These are phyloP conservation scores for Apamea sordens DNA, from an alignment of 2,888 invertebrate species.

Conservation along the genomic window DNA sequence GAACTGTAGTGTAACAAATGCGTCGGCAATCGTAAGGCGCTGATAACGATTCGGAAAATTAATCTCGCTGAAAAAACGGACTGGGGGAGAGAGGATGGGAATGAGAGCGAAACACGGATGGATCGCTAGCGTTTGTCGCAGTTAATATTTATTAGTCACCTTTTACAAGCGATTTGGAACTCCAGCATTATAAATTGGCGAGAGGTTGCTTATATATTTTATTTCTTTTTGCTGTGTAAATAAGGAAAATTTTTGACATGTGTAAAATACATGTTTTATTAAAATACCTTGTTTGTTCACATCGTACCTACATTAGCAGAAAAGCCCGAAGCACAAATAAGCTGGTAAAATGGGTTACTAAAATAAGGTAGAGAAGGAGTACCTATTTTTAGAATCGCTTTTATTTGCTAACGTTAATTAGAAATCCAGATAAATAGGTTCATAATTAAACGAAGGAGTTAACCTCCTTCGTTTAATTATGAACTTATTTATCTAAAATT, in stretches of 20 bases:
- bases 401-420: neutral
- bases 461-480: too few relatives aligned
- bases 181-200: constrained; percentile 52
- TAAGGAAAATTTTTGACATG: neutral
- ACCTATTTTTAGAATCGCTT: neutral
- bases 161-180: constrained; percentile 71
- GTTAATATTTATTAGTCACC: constrained; percentile 76
- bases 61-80: constrained; percentile 85
- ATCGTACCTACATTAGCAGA: constrained; percentile 11
- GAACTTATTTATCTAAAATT: neutral
- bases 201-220: constrained; percentile 12
- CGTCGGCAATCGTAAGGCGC: constrained; percentile 87
- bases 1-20: constrained; percentile 89
- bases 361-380: neutral
- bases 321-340: neutral
- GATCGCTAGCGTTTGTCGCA: constrained; percentile 77
- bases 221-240: constrained; percentile 19
- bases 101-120: constrained; percentile 77
- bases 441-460: neutral
- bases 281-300: constrained; percentile 31
- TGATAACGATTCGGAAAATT: constrained; percentile 89
- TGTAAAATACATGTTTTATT: constrained; percentile 1
- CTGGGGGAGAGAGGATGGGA: constrained; percentile 71
- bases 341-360: constrained; percentile 11
- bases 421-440: neutral